Conservation (phyloP, 2,888 invertebrate genomes). For the Pocota personata region DNA sequence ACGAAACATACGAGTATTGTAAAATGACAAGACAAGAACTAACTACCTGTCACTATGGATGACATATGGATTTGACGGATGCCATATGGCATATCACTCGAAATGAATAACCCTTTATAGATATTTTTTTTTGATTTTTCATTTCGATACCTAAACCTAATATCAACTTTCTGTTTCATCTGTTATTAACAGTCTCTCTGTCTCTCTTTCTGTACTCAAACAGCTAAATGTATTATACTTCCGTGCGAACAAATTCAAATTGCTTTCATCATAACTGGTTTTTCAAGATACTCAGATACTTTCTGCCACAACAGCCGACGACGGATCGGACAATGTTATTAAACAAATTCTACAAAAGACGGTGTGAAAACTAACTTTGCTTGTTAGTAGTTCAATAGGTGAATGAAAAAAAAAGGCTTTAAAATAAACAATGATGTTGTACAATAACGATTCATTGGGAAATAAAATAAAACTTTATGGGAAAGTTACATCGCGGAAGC, state of each 20-base stretch:
- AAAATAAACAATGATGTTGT: neutral
- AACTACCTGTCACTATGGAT: no score
- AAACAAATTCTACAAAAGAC: slow-evolving; percentile 14
- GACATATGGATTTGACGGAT: no score
- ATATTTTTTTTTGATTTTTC: no score
- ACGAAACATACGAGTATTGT: no score
- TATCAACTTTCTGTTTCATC: slow-evolving; percentile 25
- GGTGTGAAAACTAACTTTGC: neutral
- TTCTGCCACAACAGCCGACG: neutral
- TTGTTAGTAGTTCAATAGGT: slow-evolving; percentile 26
- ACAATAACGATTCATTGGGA: neutral
- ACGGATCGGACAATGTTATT: neutral
- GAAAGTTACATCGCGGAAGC: slow-evolving; percentile 55
- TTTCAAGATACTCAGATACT: slow-evolving; percentile 30
- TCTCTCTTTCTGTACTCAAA: neutral
- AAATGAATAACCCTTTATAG: no score
- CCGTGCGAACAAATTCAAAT: slow-evolving; percentile 2
- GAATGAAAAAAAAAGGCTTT: neutral
- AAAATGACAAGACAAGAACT: no score
- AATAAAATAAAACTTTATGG: slow-evolving; percentile 15
- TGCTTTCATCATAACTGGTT: slow-evolving; percentile 25
- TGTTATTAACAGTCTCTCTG: neutral
- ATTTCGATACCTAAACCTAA: no score
- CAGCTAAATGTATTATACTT: neutral
- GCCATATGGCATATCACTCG: no score